Evolutionary conservation across 2,113 vertebrate species (phyloP).

Genomic region (Semicossyphus pulcher): DNA sequence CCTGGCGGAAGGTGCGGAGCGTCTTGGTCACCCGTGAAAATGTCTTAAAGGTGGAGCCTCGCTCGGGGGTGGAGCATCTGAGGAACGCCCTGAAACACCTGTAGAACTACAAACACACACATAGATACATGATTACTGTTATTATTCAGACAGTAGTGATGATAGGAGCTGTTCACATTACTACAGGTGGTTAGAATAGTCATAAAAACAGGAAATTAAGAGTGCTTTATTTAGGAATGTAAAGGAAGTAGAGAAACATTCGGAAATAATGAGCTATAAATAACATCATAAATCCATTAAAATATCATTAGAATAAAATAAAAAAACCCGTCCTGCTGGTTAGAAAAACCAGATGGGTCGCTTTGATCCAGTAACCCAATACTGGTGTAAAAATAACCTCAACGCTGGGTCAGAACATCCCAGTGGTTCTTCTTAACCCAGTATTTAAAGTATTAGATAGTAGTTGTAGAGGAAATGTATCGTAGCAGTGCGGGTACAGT

Average conservation of each 20-base stretch:
- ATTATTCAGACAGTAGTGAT: neutral
- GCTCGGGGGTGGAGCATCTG: slow-evolving; percentile 61
- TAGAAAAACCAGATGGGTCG: too few species aligned
- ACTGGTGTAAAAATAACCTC: neutral
- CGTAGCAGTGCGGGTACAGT: too few species aligned
- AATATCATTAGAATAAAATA: too few species aligned
- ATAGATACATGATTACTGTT: slow-evolving; percentile 8
- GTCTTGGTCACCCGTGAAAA: slow-evolving; percentile 72
- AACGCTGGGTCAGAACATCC: neutral
- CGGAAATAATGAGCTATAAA: too few species aligned
- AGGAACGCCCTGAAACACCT: slow-evolving; percentile 84
- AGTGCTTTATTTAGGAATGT: too few species aligned
- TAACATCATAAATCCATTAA: too few species aligned
- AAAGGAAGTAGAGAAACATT: too few species aligned
- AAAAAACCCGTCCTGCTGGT: too few species aligned
- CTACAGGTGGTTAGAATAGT: too few species aligned
- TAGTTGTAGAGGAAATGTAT: too few species aligned
- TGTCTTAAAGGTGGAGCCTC: slow-evolving; percentile 71
- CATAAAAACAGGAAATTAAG: too few species aligned
- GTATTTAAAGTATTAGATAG: too few species aligned
- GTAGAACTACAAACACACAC: slow-evolving; percentile 81
- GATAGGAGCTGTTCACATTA: neutral
- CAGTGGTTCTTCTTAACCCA: neutral
- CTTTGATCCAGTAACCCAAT: neutral
- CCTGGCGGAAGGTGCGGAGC: slow-evolving; percentile 51